A percentile compares a stretch with the other conserved stretches of the same genome.
Conservation (phyloP, 2,888 invertebrate genomes). For the Nymphalis c-album region DNA sequence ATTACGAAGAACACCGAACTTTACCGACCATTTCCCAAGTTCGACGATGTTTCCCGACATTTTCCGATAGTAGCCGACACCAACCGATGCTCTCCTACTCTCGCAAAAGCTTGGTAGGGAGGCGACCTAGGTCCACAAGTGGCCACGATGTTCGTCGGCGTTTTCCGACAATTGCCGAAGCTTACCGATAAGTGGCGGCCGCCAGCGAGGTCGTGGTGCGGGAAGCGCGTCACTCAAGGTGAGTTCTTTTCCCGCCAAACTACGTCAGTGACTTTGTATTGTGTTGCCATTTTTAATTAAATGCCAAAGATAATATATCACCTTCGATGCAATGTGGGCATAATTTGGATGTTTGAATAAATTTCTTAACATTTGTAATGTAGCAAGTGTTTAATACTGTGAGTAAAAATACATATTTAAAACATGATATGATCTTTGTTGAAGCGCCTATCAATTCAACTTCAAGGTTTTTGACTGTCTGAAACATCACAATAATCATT, state of each 20-base stretch:
- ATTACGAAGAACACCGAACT: background rate
- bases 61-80: conserved; percentile 18
- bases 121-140: conserved; percentile 40
- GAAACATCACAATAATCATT: background rate
- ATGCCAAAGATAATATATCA: conserved; percentile 35
- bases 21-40: background rate
- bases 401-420: background rate
- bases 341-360: conserved; percentile 5
- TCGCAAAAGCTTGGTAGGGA: conserved; percentile 48
- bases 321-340: conserved; percentile 24
- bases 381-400: background rate
- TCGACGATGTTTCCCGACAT: conserved; percentile 6
- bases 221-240: conserved; percentile 77
- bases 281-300: conserved; percentile 54
- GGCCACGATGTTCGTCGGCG: conserved; percentile 35
- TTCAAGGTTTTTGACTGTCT: background rate
- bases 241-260: conserved; percentile 74
- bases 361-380: conserved; percentile 2
- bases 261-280: conserved; percentile 65
- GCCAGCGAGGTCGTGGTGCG: conserved; percentile 72
- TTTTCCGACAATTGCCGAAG: conserved; percentile 39
- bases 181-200: conserved; percentile 67
- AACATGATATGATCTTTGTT: background rate
- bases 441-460: background rate
- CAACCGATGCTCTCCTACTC: conserved; percentile 10